Conservation (phyloP, 2,797 vertebrate genomes). For the Cephalopachus bancanus region DNA sequence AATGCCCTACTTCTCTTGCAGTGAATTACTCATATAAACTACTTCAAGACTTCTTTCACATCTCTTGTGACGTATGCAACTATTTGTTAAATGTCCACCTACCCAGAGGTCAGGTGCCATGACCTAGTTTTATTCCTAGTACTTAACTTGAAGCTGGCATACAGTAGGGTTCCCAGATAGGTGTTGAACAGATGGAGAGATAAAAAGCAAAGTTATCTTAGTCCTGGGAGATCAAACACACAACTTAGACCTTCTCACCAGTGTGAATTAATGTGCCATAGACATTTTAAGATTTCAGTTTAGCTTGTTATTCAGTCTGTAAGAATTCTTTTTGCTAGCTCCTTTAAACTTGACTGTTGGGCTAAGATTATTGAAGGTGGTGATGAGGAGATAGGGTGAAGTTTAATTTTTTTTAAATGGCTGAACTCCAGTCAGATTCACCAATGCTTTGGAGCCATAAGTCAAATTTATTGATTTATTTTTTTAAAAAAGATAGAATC, state of each 20-base stretch:
- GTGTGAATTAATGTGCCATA: not conserved
- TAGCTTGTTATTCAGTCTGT: not conserved
- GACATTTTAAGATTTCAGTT: conserved; percentile 28
- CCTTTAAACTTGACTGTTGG: not conserved
- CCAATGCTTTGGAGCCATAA: conserved; percentile 23
- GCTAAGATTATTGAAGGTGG: not conserved
- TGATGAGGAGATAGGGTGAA: conserved; percentile 38
- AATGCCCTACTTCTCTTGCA: not conserved
- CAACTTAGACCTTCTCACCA: not conserved
- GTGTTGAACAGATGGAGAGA: not conserved
- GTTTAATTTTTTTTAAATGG: conserved; percentile 26
- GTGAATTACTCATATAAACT: not conserved
- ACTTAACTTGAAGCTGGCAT: not conserved
- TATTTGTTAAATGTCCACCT: conserved; percentile 23
- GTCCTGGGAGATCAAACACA: not conserved
- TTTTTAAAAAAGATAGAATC: conserved; percentile 17
- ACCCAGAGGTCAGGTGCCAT: not conserved
- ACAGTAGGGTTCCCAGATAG: not conserved
- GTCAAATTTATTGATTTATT: not conserved
- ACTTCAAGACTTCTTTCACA: not conserved
- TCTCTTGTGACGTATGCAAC: not conserved
- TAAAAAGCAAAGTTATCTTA: not conserved
- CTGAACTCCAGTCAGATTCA: conserved; percentile 48
- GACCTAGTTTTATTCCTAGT: not conserved
- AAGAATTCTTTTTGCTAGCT: conserved; percentile 24